A percentile compares a stretch with the other conserved stretches of the same genome.
phyloP scores from a whole-genome alignment of 2,888 invertebrate genomes.

The Cantharis lateralis region DNA sequence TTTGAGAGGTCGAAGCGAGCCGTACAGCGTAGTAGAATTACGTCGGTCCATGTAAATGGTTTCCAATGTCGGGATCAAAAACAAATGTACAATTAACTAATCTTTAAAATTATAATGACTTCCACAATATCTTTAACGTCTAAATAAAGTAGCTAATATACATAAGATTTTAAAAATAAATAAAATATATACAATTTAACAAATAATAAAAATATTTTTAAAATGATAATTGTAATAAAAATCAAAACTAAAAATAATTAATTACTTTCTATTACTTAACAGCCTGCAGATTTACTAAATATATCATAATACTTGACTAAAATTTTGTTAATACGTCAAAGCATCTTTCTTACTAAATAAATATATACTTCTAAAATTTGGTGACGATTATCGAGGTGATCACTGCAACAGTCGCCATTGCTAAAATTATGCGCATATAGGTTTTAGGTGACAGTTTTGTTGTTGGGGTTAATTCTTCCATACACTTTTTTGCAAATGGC shows the following conservation, averaged over 20 bases:
- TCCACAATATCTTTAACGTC: background rate
- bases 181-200: conserved; percentile 1
- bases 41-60: background rate
- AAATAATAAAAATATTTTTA: conserved; percentile 3
- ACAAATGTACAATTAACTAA: background rate
- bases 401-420: background rate
- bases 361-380: conserved; percentile 6
- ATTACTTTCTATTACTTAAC: conserved; percentile 5
- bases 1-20: background rate
- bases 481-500: background rate
- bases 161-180: conserved; percentile 2
- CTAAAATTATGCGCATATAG: background rate
- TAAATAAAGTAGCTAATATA: conserved; percentile 1
- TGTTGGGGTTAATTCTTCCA: background rate
- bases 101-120: background rate
- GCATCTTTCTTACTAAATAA: conserved; percentile 12
- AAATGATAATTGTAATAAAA: background rate
- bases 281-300: conserved; percentile 13
- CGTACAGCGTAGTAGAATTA: background rate
- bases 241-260: conserved; percentile 13
- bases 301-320: conserved; percentile 7
- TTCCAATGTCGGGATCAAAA: background rate
- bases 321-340: conserved; percentile 8
- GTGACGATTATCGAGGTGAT: background rate
- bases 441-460: background rate